Conservation (phyloP, 2,888 invertebrate genomes). For the Tanytarsus gracilentus region DNA sequence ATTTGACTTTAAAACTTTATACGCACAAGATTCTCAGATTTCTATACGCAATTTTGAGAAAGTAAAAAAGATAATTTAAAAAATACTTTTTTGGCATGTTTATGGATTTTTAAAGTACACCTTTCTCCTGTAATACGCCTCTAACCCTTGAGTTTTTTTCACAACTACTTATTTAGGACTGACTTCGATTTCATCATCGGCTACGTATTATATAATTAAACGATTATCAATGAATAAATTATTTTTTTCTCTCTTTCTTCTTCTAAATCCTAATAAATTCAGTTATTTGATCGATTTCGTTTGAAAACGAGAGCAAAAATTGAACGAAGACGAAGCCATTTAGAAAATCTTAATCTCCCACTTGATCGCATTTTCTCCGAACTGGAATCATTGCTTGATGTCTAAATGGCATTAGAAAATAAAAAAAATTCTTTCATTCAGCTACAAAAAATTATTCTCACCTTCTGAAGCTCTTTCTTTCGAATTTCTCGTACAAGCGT, state of each 20-base stretch:
- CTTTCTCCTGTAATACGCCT: too few relatives aligned
- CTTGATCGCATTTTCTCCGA: conserved; percentile 45
- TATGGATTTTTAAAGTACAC: too few relatives aligned
- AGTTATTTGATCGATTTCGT: conserved; percentile 41
- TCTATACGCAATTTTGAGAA: too few relatives aligned
- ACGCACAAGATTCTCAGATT: too few relatives aligned
- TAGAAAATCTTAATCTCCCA: conserved; percentile 51
- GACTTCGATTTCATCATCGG: too few relatives aligned
- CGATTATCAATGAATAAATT: too few relatives aligned
- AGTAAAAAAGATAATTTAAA: too few relatives aligned
- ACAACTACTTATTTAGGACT: too few relatives aligned
- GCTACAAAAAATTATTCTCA: conserved; percentile 29
- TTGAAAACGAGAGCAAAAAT: conserved; percentile 76
- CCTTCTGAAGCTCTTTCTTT: conserved; percentile 59
- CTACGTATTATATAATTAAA: too few relatives aligned
- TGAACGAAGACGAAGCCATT: conserved; percentile 74
- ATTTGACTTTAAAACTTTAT: too few relatives aligned
- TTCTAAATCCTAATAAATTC: conserved; percentile 11
- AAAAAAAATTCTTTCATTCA: conserved; percentile 3
- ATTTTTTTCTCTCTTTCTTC: not conserved
- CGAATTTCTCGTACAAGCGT: conserved; percentile 81
- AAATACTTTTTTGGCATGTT: too few relatives aligned
- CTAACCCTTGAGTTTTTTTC: too few relatives aligned
- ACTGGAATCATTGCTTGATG: conserved; percentile 47
- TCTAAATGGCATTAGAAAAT: conserved; percentile 36